These are phyloP conservation scores for Sinopyrophorus schimmeli DNA, from an alignment of 2,888 invertebrate genomes.

Conservation along the genomic window DNA sequence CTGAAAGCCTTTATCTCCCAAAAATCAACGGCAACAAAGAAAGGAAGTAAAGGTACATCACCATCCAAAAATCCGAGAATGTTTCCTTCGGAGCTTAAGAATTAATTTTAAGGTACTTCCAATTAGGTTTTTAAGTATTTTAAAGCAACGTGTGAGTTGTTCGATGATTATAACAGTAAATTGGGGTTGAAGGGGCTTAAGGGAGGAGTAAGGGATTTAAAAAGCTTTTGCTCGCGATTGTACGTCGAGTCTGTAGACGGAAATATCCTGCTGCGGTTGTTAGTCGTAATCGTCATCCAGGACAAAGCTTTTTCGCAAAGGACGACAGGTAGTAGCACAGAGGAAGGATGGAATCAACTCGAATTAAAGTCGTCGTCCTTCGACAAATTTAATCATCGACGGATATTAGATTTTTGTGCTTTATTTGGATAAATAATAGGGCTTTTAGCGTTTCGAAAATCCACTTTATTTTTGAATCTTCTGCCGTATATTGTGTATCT, in stretches of 20 bases:
- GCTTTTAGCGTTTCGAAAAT: conserved; percentile 12
- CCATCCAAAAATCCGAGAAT: too few relatives aligned
- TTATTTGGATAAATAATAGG: conserved; percentile 16
- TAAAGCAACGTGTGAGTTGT: too few relatives aligned
- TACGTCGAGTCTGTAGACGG: not conserved
- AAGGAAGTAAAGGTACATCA: conserved; percentile 16
- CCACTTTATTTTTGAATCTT: not conserved
- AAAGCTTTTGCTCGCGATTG: not conserved
- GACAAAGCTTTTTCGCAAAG: conserved; percentile 40
- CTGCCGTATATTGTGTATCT: not conserved
- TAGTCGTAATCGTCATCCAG: conserved; percentile 30
- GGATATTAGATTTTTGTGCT: conserved; percentile 41
- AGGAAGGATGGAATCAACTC: conserved; percentile 38
- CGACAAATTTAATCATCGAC: conserved; percentile 45
- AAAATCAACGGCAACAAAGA: conserved; percentile 14
- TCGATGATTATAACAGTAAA: too few relatives aligned
- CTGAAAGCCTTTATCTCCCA: conserved; percentile 17
- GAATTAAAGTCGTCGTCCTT: conserved; percentile 43
- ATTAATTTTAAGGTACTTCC: too few relatives aligned
- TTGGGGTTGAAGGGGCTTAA: too few relatives aligned
- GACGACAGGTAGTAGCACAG: conserved; percentile 30
- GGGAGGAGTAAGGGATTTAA: too few relatives aligned
- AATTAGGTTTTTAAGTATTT: too few relatives aligned
- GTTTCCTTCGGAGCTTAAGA: too few relatives aligned
- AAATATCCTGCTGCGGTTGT: conserved; percentile 33